Base-by-base conservation (phyloP, 2,888 invertebrate genomes). In the Eristalis tenax region DNA sequence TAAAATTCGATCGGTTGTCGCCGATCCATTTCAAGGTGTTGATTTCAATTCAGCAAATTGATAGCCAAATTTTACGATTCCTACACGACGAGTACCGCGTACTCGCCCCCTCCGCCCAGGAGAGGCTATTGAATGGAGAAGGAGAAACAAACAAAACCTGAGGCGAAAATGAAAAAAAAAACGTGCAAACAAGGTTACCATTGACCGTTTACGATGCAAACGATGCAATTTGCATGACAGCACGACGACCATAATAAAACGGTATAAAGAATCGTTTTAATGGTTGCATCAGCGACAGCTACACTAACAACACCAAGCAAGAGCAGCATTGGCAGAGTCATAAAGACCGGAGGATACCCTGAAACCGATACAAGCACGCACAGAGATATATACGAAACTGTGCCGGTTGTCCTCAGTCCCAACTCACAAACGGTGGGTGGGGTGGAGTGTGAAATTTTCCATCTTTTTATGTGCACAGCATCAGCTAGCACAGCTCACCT, bases 221-320 rank as follows among this genome's bases (percentile, higher is more conserved):
- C 87, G 83, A 87, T 87, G 87, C 83, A 83, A 87, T 87, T 87
- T 87, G 87, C 87, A 79, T 83, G 87, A 83, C 87, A 83, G 79
- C 83, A 83, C 75, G 76, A 83, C 79, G 68, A 56, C 83, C 64
- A 83, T 83, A 83, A 87, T 87, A 87, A 87, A 87, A 87, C 35
- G 75, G 76, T 73, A 68, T 83, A 83, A 87, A 87, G 87, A 75
- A 83, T 87, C 79, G 87, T 83, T 87, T 87, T 87, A 87, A 87
- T 83, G 87, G 79, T 68, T 83, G 79, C 76, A 71, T 59, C 74
- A 75, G 22, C 50, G 32, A 70, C 73, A 79, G 78, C 23, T 69
- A 10, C 56, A 38, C n/a, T 57, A 6, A 22, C 65, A 32, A 8
- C 32, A 32, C 4, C 32, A 4, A 4, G 32, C 35, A 38, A 11